Conservation (phyloP, 2,888 invertebrate species). For the Gastracanthus pulcherrimus region DNA sequence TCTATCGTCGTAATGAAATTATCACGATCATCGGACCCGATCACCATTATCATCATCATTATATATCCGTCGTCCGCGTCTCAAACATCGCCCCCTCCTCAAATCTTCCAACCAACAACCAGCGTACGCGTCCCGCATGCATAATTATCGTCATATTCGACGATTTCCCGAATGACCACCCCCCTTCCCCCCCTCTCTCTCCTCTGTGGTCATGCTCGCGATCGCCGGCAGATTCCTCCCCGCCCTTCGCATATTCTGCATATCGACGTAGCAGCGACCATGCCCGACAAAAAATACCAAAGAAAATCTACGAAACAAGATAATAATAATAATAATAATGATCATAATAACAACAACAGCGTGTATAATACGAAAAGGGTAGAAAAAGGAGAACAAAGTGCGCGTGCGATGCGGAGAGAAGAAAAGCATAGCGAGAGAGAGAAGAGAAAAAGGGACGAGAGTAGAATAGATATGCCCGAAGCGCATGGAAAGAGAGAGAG, state of each 20-base stretch:
- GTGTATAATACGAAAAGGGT: constrained; percentile 2
- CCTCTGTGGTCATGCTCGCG: constrained; percentile 1
- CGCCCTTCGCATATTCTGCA: constrained; percentile 6
- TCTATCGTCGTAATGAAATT: constrained; percentile 55
- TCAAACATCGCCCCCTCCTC: neutral
- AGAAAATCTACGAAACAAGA: constrained; percentile 31
- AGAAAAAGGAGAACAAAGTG: constrained; percentile 49
- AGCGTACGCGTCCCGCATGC: constrained; percentile 45
- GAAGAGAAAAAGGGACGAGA: constrained; percentile 31
- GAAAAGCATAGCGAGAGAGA: neutral
- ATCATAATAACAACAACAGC: constrained; percentile 24
- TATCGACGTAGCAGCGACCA: neutral
- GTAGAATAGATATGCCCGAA: constrained; percentile 50
- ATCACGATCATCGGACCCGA: constrained; percentile 46
- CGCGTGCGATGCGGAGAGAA: too few species aligned
- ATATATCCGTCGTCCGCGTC: constrained; percentile 24
- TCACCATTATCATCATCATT: constrained; percentile 50
- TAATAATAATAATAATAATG: constrained; percentile 29
- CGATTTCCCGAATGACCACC: constrained; percentile 53
- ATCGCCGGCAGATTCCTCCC: neutral
- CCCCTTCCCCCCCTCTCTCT: neutral
- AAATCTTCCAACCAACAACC: neutral
- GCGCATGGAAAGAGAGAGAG: constrained; percentile 33
- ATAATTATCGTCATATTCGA: constrained; percentile 47
- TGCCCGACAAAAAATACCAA: neutral